A percentile compares a stretch with the other conserved stretches of the same genome.
Evolutionary conservation across 2,888 invertebrate genomes (phyloP).

Genomic region (Drosophila greeni): DNA sequence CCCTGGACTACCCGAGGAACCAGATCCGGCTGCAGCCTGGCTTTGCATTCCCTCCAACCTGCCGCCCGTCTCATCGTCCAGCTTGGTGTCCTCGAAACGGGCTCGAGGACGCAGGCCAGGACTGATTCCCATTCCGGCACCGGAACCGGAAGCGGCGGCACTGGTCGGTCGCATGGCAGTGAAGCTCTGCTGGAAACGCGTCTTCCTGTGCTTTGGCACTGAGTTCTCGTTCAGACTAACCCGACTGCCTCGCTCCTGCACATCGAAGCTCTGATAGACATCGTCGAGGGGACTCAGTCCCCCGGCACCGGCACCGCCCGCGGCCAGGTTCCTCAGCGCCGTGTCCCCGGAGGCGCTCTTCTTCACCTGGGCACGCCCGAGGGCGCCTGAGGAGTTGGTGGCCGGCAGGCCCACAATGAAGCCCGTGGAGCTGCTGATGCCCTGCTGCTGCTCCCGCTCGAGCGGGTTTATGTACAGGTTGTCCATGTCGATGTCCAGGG

Average conservation of each 20-base stretch:
- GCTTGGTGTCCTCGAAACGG: conserved; percentile 79
- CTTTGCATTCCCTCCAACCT: conserved; percentile 46
- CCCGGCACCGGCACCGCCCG: conserved; percentile 77
- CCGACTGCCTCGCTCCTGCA: conserved; percentile 80
- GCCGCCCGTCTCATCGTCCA: conserved; percentile 79
- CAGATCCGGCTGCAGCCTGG: conserved; percentile 3
- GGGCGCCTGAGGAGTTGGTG: conserved; percentile 75
- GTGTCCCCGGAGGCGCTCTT: conserved; percentile 90
- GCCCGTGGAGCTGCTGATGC: conserved; percentile 67
- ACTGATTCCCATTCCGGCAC: conserved; percentile 8
- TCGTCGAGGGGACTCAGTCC: conserved; percentile 81
- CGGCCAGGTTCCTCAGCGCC: conserved; percentile 82
- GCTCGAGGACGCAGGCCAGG: conserved; percentile 61
- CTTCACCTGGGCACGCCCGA: conserved; percentile 83
- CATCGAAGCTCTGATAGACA: conserved; percentile 80
- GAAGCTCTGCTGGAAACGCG: conserved; percentile 88
- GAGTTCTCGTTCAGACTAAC: conserved; percentile 84
- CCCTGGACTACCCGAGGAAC: conserved; percentile 22
- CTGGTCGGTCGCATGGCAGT: conserved; percentile 79
- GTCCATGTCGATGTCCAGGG: conserved; percentile 83
- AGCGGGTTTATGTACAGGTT: conserved; percentile 93
- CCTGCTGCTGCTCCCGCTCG: conserved; percentile 81
- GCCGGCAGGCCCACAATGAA: conserved; percentile 72
- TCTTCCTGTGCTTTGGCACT: conserved; percentile 90
- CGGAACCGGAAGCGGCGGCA: neutral